A percentile compares a stretch with the other conserved stretches of the same genome.
phyloP scores from a whole-genome alignment of 2,888 invertebrate genomes.

The Caenorhabditis sinica region DNA sequence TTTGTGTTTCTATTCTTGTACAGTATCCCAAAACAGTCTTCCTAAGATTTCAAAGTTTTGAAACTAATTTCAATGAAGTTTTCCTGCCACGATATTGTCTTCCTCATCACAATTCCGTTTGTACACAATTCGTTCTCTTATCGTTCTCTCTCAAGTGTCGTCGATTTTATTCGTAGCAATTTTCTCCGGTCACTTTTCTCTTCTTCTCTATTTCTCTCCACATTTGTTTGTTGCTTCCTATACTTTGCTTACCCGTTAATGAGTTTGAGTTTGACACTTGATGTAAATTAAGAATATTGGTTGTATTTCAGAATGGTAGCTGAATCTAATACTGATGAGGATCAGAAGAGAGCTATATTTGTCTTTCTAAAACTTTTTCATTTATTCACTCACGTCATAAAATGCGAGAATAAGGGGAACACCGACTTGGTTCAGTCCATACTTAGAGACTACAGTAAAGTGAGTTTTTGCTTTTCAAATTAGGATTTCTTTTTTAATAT shows the following conservation, averaged over 20 bases:
- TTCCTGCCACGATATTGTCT: not conserved
- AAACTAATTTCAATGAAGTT: too few species aligned
- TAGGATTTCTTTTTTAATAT: not conserved
- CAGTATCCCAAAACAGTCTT: not conserved
- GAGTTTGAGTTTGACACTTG: not conserved
- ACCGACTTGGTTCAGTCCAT: not conserved
- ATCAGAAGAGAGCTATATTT: not conserved
- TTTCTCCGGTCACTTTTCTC: not conserved
- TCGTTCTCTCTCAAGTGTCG: not conserved
- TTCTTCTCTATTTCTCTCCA: not conserved
- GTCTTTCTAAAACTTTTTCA: not conserved
- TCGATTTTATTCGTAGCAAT: constrained; percentile 19
- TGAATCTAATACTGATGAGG: not conserved
- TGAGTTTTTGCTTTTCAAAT: not conserved
- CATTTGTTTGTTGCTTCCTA: not conserved
- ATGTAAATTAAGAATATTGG: too few species aligned
- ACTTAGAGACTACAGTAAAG: not conserved
- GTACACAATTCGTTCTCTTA: constrained; percentile 7
- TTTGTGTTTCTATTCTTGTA: too few species aligned
- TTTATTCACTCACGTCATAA: not conserved
- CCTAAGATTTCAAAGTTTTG: too few species aligned
- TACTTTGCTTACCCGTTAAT: not conserved
- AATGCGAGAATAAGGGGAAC: not conserved
- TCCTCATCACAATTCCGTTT: constrained; percentile 9
- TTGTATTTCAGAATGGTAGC: not conserved